Evolutionary conservation across 1,140 invertebrate genomes (phyloP).

Genomic region (Geopemphigus sp.): DNA sequence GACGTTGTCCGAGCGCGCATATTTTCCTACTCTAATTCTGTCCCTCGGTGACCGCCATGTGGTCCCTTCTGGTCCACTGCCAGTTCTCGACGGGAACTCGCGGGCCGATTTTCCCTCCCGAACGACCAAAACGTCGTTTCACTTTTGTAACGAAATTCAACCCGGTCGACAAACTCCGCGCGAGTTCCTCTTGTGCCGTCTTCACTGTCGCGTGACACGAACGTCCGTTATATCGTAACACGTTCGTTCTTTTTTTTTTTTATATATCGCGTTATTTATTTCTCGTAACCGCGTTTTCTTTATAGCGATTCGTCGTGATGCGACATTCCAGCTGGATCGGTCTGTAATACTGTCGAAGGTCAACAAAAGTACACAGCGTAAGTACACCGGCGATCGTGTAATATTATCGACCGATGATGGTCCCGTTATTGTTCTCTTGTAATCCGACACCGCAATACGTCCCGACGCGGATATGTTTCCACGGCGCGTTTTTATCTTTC

Average conservation of each 20-base stretch:
- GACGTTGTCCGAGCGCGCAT: conserved; percentile 20
- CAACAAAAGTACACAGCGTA: neutral
- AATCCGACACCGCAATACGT: neutral
- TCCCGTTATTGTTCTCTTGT: neutral
- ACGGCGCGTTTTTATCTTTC: no score
- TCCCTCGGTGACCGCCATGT: conserved; percentile 33
- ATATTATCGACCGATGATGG: neutral
- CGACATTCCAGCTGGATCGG: neutral
- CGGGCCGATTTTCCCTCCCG: conserved; percentile 2
- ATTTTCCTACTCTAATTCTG: conserved; percentile 48
- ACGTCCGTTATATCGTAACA: neutral
- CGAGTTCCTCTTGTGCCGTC: no score
- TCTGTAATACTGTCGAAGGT: conserved; percentile 11
- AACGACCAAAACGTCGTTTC: neutral
- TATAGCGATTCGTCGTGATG: neutral
- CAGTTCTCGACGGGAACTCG: conserved; percentile 19
- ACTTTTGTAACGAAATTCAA: neutral
- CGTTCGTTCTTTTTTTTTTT: neutral
- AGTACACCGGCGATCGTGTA: neutral
- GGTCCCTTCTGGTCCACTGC: conserved; percentile 23
- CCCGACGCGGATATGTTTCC: no score
- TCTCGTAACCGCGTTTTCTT: neutral
- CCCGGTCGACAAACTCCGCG: no score
- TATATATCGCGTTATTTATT: neutral
- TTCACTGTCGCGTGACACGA: no score